phyloP scores from a whole-genome alignment of 2,113 vertebrate species.

The Tympanuchus pallidicinctus region DNA sequence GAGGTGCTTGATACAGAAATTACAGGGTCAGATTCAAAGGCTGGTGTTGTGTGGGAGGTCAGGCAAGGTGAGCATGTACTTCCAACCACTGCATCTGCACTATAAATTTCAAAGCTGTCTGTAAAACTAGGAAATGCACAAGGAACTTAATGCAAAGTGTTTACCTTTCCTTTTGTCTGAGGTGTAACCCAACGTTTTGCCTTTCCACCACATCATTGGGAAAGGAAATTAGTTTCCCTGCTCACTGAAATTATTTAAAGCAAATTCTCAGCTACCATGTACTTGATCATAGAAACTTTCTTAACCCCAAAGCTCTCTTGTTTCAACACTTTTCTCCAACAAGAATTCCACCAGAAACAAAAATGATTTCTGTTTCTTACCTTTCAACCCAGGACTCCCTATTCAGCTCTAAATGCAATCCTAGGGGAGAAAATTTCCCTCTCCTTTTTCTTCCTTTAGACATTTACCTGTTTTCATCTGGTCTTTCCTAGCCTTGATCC shows the following conservation, averaged over 20 bases:
- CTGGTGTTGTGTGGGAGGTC: background rate
- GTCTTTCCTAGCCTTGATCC: background rate
- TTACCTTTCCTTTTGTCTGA: slow-evolving; percentile 4
- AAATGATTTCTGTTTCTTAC: background rate
- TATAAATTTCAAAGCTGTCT: slow-evolving; percentile 14
- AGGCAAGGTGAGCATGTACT: slow-evolving; percentile 20
- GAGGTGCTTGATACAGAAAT: slow-evolving; percentile 5
- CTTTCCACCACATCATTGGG: background rate
- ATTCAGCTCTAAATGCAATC: background rate
- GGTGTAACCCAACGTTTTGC: background rate
- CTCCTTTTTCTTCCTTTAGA: background rate
- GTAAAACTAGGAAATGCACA: background rate
- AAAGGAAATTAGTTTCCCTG: slow-evolving; percentile 51
- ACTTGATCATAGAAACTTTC: background rate
- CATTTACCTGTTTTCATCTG: background rate
- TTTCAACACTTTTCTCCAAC: slow-evolving; percentile 44
- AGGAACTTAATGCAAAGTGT: background rate
- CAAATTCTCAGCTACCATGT: slow-evolving; percentile 1
- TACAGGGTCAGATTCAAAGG: slow-evolving; percentile 26
- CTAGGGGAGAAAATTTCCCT: background rate
- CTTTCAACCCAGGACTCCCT: background rate
- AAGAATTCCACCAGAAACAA: slow-evolving; percentile 24
- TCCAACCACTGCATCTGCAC: background rate
- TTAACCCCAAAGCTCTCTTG: background rate
- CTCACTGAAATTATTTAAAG: slow-evolving; percentile 29